Percentiles rank a stretch among this genome's conserved stretches.
phyloP scores from a whole-genome alignment of 2,797 vertebrate genomes.

The Scolopax bukidnonensis region DNA sequence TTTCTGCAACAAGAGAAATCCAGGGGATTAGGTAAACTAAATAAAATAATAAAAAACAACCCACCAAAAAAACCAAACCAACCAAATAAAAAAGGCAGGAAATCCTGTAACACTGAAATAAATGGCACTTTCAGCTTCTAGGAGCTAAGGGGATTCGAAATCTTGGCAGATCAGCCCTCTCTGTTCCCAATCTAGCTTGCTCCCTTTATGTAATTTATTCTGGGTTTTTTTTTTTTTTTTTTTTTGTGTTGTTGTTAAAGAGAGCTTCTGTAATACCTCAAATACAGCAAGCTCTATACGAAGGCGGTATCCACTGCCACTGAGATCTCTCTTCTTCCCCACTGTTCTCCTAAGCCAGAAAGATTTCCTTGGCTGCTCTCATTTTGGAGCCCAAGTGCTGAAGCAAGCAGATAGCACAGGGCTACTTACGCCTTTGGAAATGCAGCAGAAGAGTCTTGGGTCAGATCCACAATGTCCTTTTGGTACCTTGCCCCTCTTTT shows the following conservation, averaged over 20 bases:
- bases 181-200: neutral
- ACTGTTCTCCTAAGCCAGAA: neutral
- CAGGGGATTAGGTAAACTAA: neutral
- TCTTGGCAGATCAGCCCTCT: neutral
- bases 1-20: slow-evolving; percentile 20
- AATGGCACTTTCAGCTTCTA: slow-evolving; percentile 18
- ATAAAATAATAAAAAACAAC: neutral
- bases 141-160: neutral
- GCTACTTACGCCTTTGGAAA: neutral
- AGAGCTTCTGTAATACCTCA: neutral
- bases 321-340: neutral
- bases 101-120: slow-evolving; percentile 19
- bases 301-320: neutral
- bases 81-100: neutral
- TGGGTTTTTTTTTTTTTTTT: neutral
- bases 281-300: neutral
- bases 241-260: neutral
- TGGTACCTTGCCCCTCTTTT: neutral
- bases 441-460: neutral
- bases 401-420: neutral
- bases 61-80: neutral
- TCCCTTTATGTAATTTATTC: slow-evolving; percentile 9
- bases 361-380: slow-evolving; percentile 9
- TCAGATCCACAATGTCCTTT: neutral
- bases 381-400: neutral